phyloP scores from a whole-genome alignment of 1,140 invertebrate species.

The Belonocnema kinseyi region DNA sequence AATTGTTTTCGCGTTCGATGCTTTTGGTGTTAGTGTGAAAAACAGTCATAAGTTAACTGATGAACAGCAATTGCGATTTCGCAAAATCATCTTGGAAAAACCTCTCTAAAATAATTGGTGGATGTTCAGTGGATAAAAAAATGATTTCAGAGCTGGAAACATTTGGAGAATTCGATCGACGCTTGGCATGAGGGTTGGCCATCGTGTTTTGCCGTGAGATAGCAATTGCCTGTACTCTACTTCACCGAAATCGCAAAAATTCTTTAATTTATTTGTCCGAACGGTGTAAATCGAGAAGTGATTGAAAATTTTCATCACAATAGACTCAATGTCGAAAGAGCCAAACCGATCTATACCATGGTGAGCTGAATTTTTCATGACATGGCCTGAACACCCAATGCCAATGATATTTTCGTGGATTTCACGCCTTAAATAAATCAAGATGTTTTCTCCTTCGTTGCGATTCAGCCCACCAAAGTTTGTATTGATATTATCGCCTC shows the following conservation, averaged over 20 bases:
- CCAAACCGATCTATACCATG: no score
- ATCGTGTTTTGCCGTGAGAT: constrained; percentile 49
- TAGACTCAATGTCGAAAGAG: no score
- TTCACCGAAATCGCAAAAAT: constrained; percentile 52
- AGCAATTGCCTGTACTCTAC: constrained; percentile 48
- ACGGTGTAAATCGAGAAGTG: constrained; percentile 48
- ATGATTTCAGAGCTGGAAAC: no score
- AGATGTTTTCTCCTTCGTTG: constrained; percentile 50
- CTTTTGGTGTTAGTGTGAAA: no score
- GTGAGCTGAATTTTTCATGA: no score
- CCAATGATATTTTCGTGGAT: constrained; percentile 46
- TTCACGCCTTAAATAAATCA: constrained; percentile 45
- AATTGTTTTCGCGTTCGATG: no score
- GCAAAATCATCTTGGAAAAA: neutral
- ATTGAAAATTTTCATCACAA: no score
- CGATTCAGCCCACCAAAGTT: constrained; percentile 56
- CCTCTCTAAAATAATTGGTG: neutral
- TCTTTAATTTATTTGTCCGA: constrained; percentile 36
- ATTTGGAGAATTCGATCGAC: constrained; percentile 25
- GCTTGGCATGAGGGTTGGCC: constrained; percentile 51
- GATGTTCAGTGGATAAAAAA: no score
- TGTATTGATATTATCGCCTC: constrained; percentile 58
- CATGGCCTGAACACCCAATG: constrained; percentile 32
- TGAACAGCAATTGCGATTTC: neutral
- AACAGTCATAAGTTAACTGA: neutral